phyloP scores from a whole-genome alignment of 2,113 vertebrate species.

The Cygnus buccinator region DNA sequence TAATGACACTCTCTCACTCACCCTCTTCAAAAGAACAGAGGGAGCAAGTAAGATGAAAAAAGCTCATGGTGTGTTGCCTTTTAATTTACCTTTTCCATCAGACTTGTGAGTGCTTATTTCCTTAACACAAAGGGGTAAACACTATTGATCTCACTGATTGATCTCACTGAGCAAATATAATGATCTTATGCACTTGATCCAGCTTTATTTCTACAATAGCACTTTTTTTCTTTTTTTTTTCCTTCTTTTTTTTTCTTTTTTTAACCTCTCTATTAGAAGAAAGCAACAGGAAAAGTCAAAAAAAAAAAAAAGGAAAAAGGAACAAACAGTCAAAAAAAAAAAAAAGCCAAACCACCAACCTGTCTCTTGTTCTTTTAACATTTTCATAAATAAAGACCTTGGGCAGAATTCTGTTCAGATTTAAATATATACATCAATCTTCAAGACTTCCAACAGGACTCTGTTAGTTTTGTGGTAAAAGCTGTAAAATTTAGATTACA shows the following conservation, averaged over 20 bases:
- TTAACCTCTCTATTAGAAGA: no score
- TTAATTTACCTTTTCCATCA: neutral
- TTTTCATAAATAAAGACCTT: neutral
- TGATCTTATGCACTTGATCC: neutral
- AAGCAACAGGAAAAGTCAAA: no score
- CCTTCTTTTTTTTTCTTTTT: no score
- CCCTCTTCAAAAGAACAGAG: neutral
- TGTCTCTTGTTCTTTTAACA: neutral
- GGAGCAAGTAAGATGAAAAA: neutral
- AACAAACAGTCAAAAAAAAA: no score
- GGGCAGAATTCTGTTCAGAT: neutral
- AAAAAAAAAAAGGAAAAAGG: no score
- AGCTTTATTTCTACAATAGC: neutral
- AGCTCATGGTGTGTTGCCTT: neutral
- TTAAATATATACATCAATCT: neutral
- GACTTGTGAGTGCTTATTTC: neutral
- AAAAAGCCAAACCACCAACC: neutral
- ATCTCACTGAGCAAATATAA: neutral
- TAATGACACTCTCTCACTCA: neutral
- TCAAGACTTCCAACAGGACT: neutral
- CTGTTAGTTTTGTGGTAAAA: neutral
- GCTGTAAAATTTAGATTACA: neutral
- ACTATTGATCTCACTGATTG: neutral
- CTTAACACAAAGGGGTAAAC: neutral
- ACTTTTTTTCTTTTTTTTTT: neutral